Conservation (phyloP, 2,888 invertebrate species). For the Alloscopus bannaensis region DNA sequence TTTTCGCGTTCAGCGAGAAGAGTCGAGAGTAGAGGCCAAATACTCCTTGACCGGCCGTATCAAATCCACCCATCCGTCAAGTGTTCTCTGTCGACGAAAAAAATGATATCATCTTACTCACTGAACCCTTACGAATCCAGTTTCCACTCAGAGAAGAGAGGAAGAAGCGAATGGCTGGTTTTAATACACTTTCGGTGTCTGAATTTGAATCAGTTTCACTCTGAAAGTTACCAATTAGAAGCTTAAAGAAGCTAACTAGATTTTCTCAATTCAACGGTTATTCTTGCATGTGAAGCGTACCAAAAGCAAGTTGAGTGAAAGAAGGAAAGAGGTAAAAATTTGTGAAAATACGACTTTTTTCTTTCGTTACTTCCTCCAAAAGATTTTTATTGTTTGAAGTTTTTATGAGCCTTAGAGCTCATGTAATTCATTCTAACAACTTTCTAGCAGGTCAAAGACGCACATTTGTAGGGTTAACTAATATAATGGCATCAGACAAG, state of each 20-base stretch:
- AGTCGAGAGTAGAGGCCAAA: constrained; percentile 53
- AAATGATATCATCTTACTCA: constrained; percentile 63
- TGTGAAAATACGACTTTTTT: too few relatives aligned
- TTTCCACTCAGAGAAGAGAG: constrained; percentile 48
- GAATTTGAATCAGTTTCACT: constrained; percentile 32
- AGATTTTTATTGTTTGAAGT: constrained; percentile 48
- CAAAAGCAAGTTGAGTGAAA: too few relatives aligned
- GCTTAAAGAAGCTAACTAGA: constrained; percentile 48
- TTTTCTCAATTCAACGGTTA: constrained; percentile 59
- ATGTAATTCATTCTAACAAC: constrained; percentile 41
- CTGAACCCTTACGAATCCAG: constrained; percentile 66
- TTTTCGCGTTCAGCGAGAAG: constrained; percentile 46
- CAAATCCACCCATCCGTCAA: constrained; percentile 65
- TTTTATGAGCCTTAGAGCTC: constrained; percentile 24
- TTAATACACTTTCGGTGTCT: constrained; percentile 21
- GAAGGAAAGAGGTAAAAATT: constrained; percentile 30
- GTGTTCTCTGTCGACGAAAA: constrained; percentile 54
- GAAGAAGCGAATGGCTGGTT: constrained; percentile 29
- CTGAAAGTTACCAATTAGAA: constrained; percentile 50
- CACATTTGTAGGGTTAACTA: constrained; percentile 14
- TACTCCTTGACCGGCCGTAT: constrained; percentile 64
- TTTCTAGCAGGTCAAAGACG: constrained; percentile 44
- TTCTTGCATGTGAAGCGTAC: constrained; percentile 58
- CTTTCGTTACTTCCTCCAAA: constrained; percentile 30
- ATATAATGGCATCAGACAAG: too few relatives aligned